These are phyloP conservation scores for Chionis minor DNA, from an alignment of 2,113 vertebrate species.

Conservation along the genomic window DNA sequence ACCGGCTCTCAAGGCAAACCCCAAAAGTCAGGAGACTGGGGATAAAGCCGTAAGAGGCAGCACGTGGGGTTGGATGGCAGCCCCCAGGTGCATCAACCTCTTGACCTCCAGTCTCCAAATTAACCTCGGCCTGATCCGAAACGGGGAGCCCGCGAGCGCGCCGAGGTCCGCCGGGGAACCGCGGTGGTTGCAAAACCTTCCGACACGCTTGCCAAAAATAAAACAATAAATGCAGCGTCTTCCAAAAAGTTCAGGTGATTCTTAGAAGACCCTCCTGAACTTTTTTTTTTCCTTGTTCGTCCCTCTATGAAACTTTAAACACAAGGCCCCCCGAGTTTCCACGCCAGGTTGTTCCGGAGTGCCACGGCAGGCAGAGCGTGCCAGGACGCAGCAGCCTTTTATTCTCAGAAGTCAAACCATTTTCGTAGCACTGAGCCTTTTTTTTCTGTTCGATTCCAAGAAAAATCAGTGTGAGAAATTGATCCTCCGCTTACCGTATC, in stretches of 20 bases:
- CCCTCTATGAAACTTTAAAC: not conserved
- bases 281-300: not conserved
- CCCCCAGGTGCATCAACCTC: not conserved
- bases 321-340: not conserved
- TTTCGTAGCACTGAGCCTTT: not conserved
- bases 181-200: not conserved
- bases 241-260: not conserved
- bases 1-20: not conserved
- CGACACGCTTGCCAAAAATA: not conserved
- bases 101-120: not conserved
- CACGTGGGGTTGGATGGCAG: not conserved
- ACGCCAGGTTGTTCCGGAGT: not conserved
- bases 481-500: not conserved
- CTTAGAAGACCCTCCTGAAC: too few relatives aligned
- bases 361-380: rapidly evolving
- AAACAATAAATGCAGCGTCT: not conserved
- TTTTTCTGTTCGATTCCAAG: not conserved
- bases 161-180: not conserved
- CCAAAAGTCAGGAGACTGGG: not conserved
- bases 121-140: not conserved
- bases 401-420: not conserved
- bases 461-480: conserved; percentile 14
- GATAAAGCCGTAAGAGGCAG: too few relatives aligned
- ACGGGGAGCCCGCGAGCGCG: rapidly evolving
- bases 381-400: not conserved